phyloP scores from a whole-genome alignment of 2,888 invertebrate genomes.

The Dinocampus coccinellae region DNA sequence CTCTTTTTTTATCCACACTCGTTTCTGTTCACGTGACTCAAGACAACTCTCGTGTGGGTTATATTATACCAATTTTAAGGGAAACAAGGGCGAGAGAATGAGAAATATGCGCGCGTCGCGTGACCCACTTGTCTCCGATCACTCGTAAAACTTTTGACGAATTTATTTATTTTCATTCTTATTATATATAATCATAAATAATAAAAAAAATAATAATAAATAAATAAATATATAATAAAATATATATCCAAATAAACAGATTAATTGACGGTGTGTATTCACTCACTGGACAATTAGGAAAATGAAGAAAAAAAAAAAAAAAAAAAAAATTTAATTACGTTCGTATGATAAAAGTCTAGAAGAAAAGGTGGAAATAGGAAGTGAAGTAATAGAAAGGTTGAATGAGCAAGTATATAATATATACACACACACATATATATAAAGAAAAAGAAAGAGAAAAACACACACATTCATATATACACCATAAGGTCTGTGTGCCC shows the following conservation, averaged over 20 bases:
- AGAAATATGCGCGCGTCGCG: conserved; percentile 29
- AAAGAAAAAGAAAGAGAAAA: conserved; percentile 44
- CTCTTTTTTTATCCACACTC: conserved; percentile 23
- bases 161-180: conserved; percentile 22
- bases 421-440: not conserved
- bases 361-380: conserved; percentile 25
- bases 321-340: conserved; percentile 24
- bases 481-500: conserved; percentile 63
- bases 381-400: conserved; percentile 32
- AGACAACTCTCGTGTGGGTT: conserved; percentile 26
- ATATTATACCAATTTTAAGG: not conserved
- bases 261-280: not conserved
- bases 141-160: conserved; percentile 14
- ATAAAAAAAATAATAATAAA: too few relatives aligned
- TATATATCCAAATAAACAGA: conserved; percentile 19
- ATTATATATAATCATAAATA: conserved; percentile 41
- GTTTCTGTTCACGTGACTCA: conserved; percentile 38
- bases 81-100: not conserved
- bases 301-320: conserved; percentile 16
- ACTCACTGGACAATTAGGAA: conserved; percentile 22
- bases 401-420: conserved; percentile 3
- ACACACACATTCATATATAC: conserved; percentile 52
- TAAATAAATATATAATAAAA: not conserved
- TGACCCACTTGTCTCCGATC: conserved; percentile 46
- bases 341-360: conserved; percentile 36